A percentile compares a stretch with the other conserved stretches of the same genome.
Conservation (phyloP, 2,113 vertebrate genomes). For the Megaleporinus macrocephalus region DNA sequence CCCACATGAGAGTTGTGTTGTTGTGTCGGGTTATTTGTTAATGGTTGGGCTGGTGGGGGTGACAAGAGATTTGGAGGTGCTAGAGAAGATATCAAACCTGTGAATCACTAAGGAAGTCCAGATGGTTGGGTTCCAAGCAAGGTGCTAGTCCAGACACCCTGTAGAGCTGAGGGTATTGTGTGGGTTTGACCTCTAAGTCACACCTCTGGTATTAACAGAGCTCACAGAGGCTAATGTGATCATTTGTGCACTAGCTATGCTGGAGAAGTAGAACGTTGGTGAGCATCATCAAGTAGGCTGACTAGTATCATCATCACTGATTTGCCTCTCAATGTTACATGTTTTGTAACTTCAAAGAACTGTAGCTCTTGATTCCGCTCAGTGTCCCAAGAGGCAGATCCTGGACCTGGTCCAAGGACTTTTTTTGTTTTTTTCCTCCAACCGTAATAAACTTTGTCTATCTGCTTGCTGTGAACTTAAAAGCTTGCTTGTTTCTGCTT, state of each 20-base stretch:
- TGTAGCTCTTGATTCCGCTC: neutral
- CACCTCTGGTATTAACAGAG: constrained; percentile 11
- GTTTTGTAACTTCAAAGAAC: neutral
- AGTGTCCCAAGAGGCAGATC: neutral
- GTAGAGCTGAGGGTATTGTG: neutral
- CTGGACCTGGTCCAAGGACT: neutral
- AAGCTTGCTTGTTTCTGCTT: neutral
- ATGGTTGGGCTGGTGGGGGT: neutral
- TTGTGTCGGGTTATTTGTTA: neutral
- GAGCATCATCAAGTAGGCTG: neutral
- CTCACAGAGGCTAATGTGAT: neutral
- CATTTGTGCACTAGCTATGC: too few species aligned
- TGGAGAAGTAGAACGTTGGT: neutral
- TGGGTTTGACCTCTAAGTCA: neutral
- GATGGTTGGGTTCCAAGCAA: constrained; percentile 31
- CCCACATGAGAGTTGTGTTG: neutral
- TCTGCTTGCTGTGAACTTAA: too few species aligned
- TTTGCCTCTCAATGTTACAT: neutral
- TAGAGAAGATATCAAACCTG: constrained; percentile 13
- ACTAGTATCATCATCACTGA: neutral
- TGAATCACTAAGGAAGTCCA: constrained; percentile 27
- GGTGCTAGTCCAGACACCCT: constrained; percentile 24
- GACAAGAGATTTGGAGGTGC: neutral
- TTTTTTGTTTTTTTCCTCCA: neutral
- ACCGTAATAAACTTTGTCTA: neutral